These are phyloP conservation scores for Drosophila gunungcola DNA, from an alignment of 1,140 invertebrate species.

Conservation along the genomic window DNA sequence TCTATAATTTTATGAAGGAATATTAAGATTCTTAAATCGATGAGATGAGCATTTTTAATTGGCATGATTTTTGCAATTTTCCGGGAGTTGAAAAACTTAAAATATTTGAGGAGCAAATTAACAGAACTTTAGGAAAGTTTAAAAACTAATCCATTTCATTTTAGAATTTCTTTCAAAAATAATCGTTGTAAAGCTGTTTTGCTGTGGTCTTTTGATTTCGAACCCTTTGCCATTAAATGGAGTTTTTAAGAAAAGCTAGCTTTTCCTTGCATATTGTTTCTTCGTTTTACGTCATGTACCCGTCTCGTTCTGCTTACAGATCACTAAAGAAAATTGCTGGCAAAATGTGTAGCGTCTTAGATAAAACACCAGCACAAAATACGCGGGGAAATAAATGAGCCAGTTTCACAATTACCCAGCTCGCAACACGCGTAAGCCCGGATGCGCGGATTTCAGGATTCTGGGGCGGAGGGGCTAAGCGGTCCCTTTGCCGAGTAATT, in stretches of 20 bases:
- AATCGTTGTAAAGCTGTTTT: no score
- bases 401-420: constrained; percentile 37
- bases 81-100: no score
- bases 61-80: no score
- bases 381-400: constrained; percentile 27
- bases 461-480: not conserved
- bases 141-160: no score
- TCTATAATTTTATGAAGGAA: no score
- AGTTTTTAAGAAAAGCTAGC: not conserved
- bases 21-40: no score
- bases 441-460: constrained; percentile 6
- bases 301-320: not conserved
- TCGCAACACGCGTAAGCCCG: constrained; percentile 28
- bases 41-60: no score
- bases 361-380: constrained; percentile 31
- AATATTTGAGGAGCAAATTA: no score
- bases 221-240: not conserved
- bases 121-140: no score
- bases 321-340: constrained; percentile 1
- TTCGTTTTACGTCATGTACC: not conserved
- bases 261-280: no score
- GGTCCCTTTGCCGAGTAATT: constrained; percentile 29
- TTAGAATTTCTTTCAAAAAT: no score
- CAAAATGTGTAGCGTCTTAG: constrained; percentile 12
- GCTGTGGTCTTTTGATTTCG: no score